Base-by-base conservation (phyloP, 2,113 vertebrate species). In the Sigmodon hispidus region DNA sequence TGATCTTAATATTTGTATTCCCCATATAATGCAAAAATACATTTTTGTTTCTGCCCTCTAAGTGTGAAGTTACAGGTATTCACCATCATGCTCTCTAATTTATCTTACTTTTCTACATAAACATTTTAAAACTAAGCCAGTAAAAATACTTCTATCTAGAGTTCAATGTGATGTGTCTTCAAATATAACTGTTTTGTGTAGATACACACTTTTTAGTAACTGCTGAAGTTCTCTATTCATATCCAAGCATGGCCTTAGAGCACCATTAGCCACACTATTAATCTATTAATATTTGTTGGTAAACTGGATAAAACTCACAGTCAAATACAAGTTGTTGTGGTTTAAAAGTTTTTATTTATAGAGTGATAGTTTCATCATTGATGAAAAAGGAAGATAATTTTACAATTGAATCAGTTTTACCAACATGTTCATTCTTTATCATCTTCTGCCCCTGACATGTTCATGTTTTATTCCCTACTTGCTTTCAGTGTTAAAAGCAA, bases 331-430 rank as follows among this genome's bases (percentile, higher is more conserved):
- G 19, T 94, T 21, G 19, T 17, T 95, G 65, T 70, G 24, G 19
- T 45, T 31, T 81, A 77, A 55, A 57, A 43, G 21, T 50, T 22
- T 75, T 93, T n/a, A 70, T 40, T 63, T 63, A 31, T 80, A 21
- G 26, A 73, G 61, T 70, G 93, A 90, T n/a, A n/a, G n/a, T n/a
- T n/a, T n/a, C n/a, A n/a, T 88, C 36, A 87, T 40, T 92, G 3
- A 55, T 83, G 34, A 67, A 73, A 69, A 79, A 86, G n/a, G 93
- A 26, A n/a, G 72, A 94, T 89, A 36, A 40, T 0, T 31, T 59
- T 91, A 8, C 73, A 63, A 85, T 63, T 86, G 61, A 94, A 91
- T 26, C 29, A 65, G 0, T 2, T 15, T 22, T 89, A 17, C 52
- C 11, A 76, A 86, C 63, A 70, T 76, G 13, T 21, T 52, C 13